These are phyloP conservation scores for Salvelinus namaycush DNA, from an alignment of 2,113 vertebrate species.

Conservation along the genomic window DNA sequence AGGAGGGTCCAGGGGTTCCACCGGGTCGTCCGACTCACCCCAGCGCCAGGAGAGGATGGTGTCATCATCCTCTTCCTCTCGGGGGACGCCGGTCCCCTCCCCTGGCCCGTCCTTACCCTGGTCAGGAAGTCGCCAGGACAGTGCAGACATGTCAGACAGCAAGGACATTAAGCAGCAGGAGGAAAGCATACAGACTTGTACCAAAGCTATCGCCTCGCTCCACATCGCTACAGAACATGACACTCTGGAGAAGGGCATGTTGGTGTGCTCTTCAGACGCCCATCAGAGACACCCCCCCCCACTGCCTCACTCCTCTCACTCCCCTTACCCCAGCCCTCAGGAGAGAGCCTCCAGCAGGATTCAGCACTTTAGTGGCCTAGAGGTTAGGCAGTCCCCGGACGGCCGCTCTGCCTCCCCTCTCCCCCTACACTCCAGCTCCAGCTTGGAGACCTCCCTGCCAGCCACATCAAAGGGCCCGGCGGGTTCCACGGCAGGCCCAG, in stretches of 20 bases:
- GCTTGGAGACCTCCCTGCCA: slow-evolving; percentile 78
- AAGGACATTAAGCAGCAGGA: slow-evolving; percentile 79
- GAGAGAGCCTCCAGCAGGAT: slow-evolving; percentile 76
- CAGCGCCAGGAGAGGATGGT: slow-evolving; percentile 29
- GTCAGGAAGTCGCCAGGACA: slow-evolving; percentile 62
- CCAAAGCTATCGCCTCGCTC: slow-evolving; percentile 95
- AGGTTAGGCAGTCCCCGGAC: slow-evolving; percentile 72
- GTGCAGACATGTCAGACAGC: slow-evolving; percentile 53
- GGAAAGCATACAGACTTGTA: slow-evolving; percentile 91
- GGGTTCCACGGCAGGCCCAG: slow-evolving; percentile 5
- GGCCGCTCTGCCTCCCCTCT: slow-evolving; percentile 72
- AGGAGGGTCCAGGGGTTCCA: slow-evolving; percentile 6
- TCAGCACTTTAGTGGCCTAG: slow-evolving; percentile 89
- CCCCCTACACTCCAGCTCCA: slow-evolving; percentile 69
- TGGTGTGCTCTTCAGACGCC: slow-evolving; percentile 45
- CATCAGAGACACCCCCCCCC: slow-evolving; percentile 61
- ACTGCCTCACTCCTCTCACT: slow-evolving; percentile 57
- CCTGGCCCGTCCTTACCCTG: slow-evolving; percentile 36
- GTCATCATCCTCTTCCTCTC: neutral
- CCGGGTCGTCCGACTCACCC: slow-evolving; percentile 44
- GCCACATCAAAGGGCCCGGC: slow-evolving; percentile 69
- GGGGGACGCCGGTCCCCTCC: slow-evolving; percentile 48
- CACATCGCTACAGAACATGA: slow-evolving; percentile 85
- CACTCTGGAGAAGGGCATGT: slow-evolving; percentile 65
- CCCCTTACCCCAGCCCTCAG: slow-evolving; percentile 72